Evolutionary conservation across 2,797 vertebrate genomes (phyloP), one percentile per base, ranked within the genome.

Genomic region (Catamblyrhynchus diadema): DNA sequence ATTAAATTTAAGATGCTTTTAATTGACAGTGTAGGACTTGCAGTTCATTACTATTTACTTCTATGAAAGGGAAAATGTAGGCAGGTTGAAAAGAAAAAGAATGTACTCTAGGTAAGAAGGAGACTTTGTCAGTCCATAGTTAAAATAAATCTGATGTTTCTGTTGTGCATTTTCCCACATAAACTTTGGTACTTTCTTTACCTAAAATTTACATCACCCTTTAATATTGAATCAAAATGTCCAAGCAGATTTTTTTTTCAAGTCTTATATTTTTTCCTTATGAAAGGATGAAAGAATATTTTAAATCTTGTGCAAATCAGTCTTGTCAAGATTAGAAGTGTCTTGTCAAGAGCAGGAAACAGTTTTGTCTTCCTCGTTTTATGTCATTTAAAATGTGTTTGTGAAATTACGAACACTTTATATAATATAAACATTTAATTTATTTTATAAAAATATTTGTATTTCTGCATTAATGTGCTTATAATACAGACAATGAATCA

Each of bases 1-100:
- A 81, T 88, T 91, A 89, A 62, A 92, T 81, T 95, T 82, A 71
- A 91, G 88, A 65, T 93, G 72, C 69, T 83, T 93, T 93, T 86
- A 87, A 59, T 32, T 53, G 70, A 54, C 73, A 84, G 60, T 39
- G n/a, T 79, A 75, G 51, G 71, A 81, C 39, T 72, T 90, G 77
- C 18, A 67, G 69, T 91, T 89, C 69, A 56, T 83, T 79, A 56
- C 61, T 95, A 24, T 75, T 90, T 90, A 82, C 56, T 69, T 84
- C 56, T 56, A 5, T 37, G 41, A 54, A 84, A 57, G 18, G 44
- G 59, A 93, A 95, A 91, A 73, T 53, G 2, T 87, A 64, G 71
- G n/a, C 35, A 75, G 42, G 37, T 81, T 81, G 86, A 65, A 92
- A 81, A 70, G 35, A 54, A 83, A 60, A 82, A 67, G 30, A 60